Base-by-base conservation (phyloP, 2,797 vertebrate genomes). In the Myotis planiceps region DNA sequence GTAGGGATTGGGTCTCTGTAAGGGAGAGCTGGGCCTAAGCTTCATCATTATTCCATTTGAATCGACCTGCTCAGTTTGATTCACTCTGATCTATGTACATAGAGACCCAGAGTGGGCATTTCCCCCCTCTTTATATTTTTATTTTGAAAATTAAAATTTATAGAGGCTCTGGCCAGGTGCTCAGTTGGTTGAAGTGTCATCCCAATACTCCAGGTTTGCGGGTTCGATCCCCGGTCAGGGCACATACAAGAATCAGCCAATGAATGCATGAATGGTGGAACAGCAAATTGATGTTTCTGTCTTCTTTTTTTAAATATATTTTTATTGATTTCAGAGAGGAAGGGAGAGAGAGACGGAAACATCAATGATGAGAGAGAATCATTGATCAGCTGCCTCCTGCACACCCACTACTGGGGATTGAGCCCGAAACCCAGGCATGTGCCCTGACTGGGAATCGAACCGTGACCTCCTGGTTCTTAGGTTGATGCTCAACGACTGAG, bases 101-200 rank as follows among this genome's bases (percentile, higher is more conserved):
- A 25, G n/a, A 94, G 37, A 78, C 10, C 37, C n/a, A 69, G 9
- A 10, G 4, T 27, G 78, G 51, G 23, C n/a, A 29, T 1, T 63
- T 76, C 49, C 47, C 34, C 16, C 19, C 18, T 63, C n/a, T 39
- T 72, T 49, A 8, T 81, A 8, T n/a, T 75, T 88, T 96, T 72
- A 39, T 68, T 87, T 84, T 78, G 69, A 90, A 79, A 91, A 37
- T 51, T 79, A 55, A 88, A 95, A 47, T 71, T 25, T 39, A 71
- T 21, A 60, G 58, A 80, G 63, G n/a, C n/a, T 19, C 63, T 66
- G 63, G 63, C 16, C 16, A 19, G 63, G 63, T 34, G 63, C n/a
- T 34, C 32, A 66, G n/a, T 65, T 65, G 29, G n/a, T 65, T 65
- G 63, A n/a, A 66, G 63, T 0, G 3, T 66, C n/a, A 18, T 66